These are phyloP conservation scores for Drosophila robusta DNA, from an alignment of 2,888 invertebrate species.

Conservation along the genomic window DNA sequence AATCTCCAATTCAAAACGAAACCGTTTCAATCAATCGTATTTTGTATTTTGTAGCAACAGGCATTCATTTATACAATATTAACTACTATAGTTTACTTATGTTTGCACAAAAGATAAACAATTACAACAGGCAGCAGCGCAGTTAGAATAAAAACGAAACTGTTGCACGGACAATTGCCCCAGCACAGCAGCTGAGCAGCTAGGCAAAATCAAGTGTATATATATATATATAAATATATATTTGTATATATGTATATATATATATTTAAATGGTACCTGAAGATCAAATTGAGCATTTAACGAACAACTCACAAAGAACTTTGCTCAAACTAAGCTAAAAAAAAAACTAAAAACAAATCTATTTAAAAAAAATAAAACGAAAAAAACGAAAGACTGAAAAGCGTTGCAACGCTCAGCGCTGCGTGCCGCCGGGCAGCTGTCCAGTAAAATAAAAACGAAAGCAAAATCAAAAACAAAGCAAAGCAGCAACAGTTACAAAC, in stretches of 20 bases:
- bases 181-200: slow-evolving; percentile 34
- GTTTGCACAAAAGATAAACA: slow-evolving; percentile 36
- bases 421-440: slow-evolving; percentile 20
- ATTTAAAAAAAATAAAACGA: slow-evolving; percentile 34
- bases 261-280: slow-evolving; percentile 68
- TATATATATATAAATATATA: slow-evolving; percentile 38
- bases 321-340: slow-evolving; percentile 60
- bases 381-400: slow-evolving; percentile 69
- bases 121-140: slow-evolving; percentile 28
- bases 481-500: slow-evolving; percentile 9
- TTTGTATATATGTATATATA: slow-evolving; percentile 39
- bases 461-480: background rate
- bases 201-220: slow-evolving; percentile 25
- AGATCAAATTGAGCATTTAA: slow-evolving; percentile 74
- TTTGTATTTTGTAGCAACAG: slow-evolving; percentile 61
- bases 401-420: slow-evolving; percentile 55
- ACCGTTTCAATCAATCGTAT: slow-evolving; percentile 50
- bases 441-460: background rate
- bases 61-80: slow-evolving; percentile 72
- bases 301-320: slow-evolving; percentile 58
- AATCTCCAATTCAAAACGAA: slow-evolving; percentile 16
- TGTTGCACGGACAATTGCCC: slow-evolving; percentile 34
- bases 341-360: slow-evolving; percentile 49
- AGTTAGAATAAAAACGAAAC: slow-evolving; percentile 28
- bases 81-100: slow-evolving; percentile 54